Conservation (phyloP, 2,113 vertebrate genomes). For the Lepisosteus oculatus region DNA sequence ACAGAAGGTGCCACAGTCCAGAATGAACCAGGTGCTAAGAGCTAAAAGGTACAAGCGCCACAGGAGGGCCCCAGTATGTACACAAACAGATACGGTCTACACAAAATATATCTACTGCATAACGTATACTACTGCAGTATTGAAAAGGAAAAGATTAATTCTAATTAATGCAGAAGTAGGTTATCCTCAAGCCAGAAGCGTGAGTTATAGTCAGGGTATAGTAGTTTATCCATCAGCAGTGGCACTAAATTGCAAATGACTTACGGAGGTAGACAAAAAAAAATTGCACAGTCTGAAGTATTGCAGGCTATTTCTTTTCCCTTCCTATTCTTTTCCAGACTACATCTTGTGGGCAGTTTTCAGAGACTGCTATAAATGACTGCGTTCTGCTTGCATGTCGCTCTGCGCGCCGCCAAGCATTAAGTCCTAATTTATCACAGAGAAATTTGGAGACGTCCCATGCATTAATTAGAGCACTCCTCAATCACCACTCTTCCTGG, state of each 20-base stretch:
- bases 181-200: background rate
- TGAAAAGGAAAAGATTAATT: no score
- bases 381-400: conserved; percentile 41
- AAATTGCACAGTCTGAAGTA: background rate
- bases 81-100: no score
- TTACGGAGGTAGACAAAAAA: background rate
- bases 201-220: background rate
- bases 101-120: no score
- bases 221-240: background rate
- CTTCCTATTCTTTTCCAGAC: background rate
- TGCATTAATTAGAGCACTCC: conserved; percentile 52
- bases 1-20: conserved; percentile 17
- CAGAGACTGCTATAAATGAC: conserved; percentile 37
- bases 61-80: no score
- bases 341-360: conserved; percentile 26
- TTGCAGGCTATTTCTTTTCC: background rate
- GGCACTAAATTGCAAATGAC: background rate
- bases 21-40: conserved; percentile 25
- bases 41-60: background rate
- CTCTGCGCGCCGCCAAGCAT: conserved; percentile 29
- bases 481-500: conserved; percentile 30
- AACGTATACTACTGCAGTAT: no score
- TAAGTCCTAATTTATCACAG: conserved; percentile 38
- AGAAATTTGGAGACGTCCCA: conserved; percentile 37
- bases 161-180: background rate